Conservation (phyloP, 2,888 invertebrate species). For the Rhyacophila evoluta region DNA sequence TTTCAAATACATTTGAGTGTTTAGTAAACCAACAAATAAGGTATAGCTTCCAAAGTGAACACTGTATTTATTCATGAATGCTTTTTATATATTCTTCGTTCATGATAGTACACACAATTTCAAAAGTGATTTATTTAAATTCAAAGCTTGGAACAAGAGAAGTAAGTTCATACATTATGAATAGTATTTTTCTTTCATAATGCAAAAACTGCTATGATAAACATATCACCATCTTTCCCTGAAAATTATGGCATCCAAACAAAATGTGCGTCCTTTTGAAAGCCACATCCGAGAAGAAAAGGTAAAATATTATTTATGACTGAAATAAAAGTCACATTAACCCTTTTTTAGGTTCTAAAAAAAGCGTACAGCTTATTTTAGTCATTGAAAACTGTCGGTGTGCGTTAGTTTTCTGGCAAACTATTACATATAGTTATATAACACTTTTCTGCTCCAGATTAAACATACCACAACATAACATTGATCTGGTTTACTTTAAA, state of each 20-base stretch:
- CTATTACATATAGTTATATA: too few species aligned
- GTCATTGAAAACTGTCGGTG: neutral
- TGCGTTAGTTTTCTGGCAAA: neutral
- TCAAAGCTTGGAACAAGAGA: neutral
- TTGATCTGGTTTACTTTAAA: too few species aligned
- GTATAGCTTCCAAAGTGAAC: too few species aligned
- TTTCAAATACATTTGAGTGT: too few species aligned
- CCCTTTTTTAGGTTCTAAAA: conserved; percentile 17
- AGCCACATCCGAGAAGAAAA: conserved; percentile 30
- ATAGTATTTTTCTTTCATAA: conserved; percentile 3
- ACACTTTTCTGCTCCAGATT: too few species aligned
- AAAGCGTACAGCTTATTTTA: neutral
- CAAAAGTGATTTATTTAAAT: too few species aligned
- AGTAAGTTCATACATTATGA: neutral
- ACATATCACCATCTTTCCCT: conserved; percentile 16
- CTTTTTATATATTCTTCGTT: too few species aligned
- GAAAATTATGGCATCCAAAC: conserved; percentile 20
- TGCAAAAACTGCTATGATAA: conserved; percentile 7
- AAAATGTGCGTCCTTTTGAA: conserved; percentile 11
- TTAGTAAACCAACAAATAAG: too few species aligned
- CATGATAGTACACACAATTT: too few species aligned
- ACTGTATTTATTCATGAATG: too few species aligned
- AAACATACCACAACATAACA: too few species aligned
- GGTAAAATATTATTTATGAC: conserved; percentile 51
- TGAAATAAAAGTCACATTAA: conserved; percentile 51